These are phyloP conservation scores for Brachionichthys hirsutus DNA, from an alignment of 2,113 vertebrate species.

Conservation along the genomic window DNA sequence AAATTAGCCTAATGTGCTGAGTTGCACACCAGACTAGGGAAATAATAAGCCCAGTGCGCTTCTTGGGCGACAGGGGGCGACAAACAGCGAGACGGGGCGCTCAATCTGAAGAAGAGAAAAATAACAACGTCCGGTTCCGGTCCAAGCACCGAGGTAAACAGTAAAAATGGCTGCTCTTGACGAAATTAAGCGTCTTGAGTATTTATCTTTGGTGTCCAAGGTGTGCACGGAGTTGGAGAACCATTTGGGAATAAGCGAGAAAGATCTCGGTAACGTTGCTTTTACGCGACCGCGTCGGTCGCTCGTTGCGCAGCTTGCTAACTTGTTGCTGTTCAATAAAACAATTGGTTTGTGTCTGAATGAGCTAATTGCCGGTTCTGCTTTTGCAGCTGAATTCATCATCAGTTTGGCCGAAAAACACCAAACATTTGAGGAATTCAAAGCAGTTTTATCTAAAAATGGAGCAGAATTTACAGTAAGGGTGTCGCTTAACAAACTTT, in stretches of 20 bases:
- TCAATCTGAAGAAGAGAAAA: not conserved
- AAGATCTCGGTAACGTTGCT: slow-evolving; percentile 38
- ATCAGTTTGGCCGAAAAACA: slow-evolving; percentile 88
- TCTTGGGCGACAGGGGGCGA: slow-evolving; percentile 4
- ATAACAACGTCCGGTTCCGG: not conserved
- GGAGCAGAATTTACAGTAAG: slow-evolving; percentile 90
- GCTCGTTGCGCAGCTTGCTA: not conserved
- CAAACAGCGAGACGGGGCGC: not conserved
- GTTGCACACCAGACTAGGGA: no score
- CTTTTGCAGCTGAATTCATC: slow-evolving; percentile 85
- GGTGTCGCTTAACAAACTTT: not conserved
- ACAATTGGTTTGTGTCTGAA: not conserved
- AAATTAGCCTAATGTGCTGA: no score
- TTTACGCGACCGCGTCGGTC: not conserved
- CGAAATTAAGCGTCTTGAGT: slow-evolving; percentile 37
- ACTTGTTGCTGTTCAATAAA: not conserved
- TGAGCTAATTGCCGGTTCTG: not conserved
- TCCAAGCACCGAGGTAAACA: not conserved
- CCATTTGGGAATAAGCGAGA: slow-evolving; percentile 48
- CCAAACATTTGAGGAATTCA: slow-evolving; percentile 83
- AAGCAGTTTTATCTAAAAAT: slow-evolving; percentile 82
- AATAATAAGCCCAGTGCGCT: no score
- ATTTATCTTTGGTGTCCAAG: slow-evolving; percentile 50
- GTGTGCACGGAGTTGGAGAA: slow-evolving; percentile 60
- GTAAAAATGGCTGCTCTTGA: slow-evolving; percentile 7